Conservation (phyloP, 2,888 invertebrate species). For the Drosophila diplacantha region DNA sequence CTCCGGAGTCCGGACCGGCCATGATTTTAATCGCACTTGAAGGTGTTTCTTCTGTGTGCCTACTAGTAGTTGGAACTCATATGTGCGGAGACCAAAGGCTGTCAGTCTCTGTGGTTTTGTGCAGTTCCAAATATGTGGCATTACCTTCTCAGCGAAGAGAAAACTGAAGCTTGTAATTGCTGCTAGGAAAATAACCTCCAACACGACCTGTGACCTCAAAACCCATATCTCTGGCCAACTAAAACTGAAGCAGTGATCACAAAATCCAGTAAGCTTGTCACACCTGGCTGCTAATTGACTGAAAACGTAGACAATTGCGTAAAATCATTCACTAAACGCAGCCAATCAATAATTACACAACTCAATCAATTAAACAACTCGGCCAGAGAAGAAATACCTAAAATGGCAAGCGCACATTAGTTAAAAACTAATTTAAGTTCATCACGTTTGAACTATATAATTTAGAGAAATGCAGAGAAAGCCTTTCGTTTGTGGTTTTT, state of each 20-base stretch:
- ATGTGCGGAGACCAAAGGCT: conserved; percentile 8
- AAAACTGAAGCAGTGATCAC: not conserved
- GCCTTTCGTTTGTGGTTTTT: conserved; percentile 3
- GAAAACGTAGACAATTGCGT: not conserved
- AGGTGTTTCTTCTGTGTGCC: conserved; percentile 37
- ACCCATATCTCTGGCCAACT: conserved; percentile 1
- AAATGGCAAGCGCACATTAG: conserved; percentile 1
- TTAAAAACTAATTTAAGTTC: conserved; percentile 1
- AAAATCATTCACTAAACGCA: not conserved
- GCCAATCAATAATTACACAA: conserved; percentile 12
- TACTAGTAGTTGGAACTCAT: conserved; percentile 15
- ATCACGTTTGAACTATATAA: conserved; percentile 3
- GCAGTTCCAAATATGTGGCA: conserved; percentile 14
- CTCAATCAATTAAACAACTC: conserved; percentile 4
- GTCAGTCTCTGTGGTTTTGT: conserved; percentile 10
- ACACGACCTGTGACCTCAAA: conserved; percentile 1
- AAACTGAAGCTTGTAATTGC: conserved; percentile 12
- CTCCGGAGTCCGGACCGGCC: conserved; percentile 24
- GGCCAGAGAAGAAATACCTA: not conserved
- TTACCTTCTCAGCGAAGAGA: conserved; percentile 12
- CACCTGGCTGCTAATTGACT: conserved; percentile 3
- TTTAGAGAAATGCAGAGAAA: conserved; percentile 1
- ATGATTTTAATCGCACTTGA: conserved; percentile 39
- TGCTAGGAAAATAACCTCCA: conserved; percentile 3
- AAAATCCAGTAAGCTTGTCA: not conserved